Base-by-base conservation (phyloP, 2,797 vertebrate species). In the Muraenolepis orangiensis region DNA sequence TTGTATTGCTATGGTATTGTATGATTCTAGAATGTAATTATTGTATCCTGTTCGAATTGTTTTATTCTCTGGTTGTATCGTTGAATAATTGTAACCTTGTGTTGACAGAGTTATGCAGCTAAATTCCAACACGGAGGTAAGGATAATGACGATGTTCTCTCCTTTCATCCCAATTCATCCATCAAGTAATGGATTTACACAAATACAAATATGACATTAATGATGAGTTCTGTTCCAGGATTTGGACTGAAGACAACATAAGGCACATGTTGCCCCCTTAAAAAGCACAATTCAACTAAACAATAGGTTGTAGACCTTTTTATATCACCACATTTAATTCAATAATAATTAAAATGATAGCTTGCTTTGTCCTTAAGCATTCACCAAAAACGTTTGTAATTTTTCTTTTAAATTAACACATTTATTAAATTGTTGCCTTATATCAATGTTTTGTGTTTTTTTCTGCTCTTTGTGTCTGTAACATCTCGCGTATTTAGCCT, bases 81-180 rank as follows among this genome's bases (percentile, higher is more conserved):
- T 61, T 16, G 73, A 67, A 82, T 4, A 32, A 10, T 30, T 69
- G 0, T 42, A 5, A 34, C 0, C 84, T 16, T 23, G 10, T 23
- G 12, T 76, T 86, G 74, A 34, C 82, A 89, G 87, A 77, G 71
- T 71, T 79, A 51, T 89, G 87, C 72, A 4, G 8, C 51, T 87
- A 81, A 81, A 61, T 3, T 3, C 57, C 1, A 8, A 75, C 51
- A 72, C 6, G 12, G 20, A 78, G 82, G 85, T 83, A 71, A 11
- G 79, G 14, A 32, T 0, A 0, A 6, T 26, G 18, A 51, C 69
- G n/a, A 30, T 1, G 18, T 12, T 13, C 34, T 5, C 67, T 18
- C 38, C 42, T 66, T 61, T 6, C 1, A 26, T 32, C 4, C 66
- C 1, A 30, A 36, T 77, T 70, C 4, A 26, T 26, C 8, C n/a